These are phyloP conservation scores for Tragulus kanchil DNA, from an alignment of 2,113 vertebrate species.

Conservation along the genomic window DNA sequence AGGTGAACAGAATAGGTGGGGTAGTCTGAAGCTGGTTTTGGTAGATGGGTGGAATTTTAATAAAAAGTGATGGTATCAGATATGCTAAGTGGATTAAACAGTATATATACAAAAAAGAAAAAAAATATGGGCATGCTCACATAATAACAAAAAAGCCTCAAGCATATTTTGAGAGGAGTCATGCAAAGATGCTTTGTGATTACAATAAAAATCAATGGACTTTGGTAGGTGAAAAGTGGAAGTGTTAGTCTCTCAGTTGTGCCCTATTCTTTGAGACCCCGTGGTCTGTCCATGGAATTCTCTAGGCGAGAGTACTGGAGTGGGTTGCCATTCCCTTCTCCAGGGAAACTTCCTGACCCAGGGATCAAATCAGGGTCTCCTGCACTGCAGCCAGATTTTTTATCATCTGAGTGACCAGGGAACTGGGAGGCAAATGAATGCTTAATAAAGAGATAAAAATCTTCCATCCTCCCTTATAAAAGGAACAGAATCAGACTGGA, in stretches of 20 bases:
- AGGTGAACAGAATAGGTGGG: neutral
- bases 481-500: neutral
- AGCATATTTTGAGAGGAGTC: neutral
- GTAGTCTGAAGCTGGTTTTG: neutral
- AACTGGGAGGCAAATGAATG: neutral
- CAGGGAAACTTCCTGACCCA: no score
- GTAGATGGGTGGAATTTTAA: neutral
- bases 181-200: neutral
- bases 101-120: neutral
- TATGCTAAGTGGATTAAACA: neutral
- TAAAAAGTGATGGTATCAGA: neutral
- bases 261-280: no score
- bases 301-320: no score
- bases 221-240: neutral
- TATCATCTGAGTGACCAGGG: no score
- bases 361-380: no score
- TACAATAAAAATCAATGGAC: neutral
- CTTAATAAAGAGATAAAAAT: neutral
- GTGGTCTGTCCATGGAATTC: no score
- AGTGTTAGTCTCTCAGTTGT: no score
- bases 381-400: no score
- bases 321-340: no score
- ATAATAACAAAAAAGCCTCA: neutral
- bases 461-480: neutral
- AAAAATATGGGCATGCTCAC: neutral